phyloP scores from a whole-genome alignment of 35 echinoderm and acorn worm genomes.

The Nesometra sesokonis region DNA sequence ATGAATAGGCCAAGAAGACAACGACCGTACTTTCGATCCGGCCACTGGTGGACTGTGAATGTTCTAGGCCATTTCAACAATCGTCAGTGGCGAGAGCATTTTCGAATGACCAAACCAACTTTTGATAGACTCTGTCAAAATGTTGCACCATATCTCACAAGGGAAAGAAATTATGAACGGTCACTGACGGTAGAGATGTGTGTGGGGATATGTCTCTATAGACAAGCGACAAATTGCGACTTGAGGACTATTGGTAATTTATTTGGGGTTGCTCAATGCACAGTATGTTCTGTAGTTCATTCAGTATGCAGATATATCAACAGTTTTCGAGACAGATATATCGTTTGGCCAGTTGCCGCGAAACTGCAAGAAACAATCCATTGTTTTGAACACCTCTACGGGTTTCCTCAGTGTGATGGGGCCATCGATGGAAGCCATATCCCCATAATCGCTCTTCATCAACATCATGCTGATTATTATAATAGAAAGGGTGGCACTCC shows the following conservation, averaged over 20 bases:
- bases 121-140: too few species aligned
- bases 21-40: too few species aligned
- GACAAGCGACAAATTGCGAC: neutral
- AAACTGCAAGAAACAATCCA: neutral
- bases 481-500: slow-evolving; percentile 54
- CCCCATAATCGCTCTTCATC: slow-evolving; percentile 27
- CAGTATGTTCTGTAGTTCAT: neutral
- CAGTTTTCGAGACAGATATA: neutral
- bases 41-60: too few species aligned
- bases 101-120: too few species aligned
- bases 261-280: neutral
- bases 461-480: slow-evolving; percentile 35
- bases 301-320: neutral
- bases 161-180: neutral
- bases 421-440: slow-evolving; percentile 63
- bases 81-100: too few species aligned
- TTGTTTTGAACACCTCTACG: slow-evolving; percentile 22
- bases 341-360: slow-evolving; percentile 14
- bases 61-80: too few species aligned
- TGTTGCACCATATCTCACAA: too few species aligned
- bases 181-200: neutral
- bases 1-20: too few species aligned
- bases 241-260: neutral
- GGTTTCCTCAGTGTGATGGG: slow-evolving; percentile 38
- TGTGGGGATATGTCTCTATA: neutral